Percentiles rank a stretch among this genome's conserved stretches.
Conservation (phyloP, 2,888 invertebrate genomes). For the Gastrophysa polygoni region DNA sequence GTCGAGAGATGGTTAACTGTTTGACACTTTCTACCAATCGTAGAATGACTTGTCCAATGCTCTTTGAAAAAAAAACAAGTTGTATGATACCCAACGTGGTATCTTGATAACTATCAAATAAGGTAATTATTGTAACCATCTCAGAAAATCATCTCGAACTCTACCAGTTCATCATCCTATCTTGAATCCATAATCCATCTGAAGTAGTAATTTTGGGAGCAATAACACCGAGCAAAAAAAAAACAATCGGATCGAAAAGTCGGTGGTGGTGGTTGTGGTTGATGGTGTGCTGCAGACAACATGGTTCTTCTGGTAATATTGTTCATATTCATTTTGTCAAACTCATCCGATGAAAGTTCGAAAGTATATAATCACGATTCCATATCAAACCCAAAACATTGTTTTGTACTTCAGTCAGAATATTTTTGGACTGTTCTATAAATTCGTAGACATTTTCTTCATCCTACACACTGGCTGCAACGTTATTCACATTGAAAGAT, state of each 20-base stretch:
- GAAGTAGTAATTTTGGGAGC: slow-evolving; percentile 20
- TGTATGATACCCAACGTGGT: slow-evolving; percentile 6
- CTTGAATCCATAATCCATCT: not conserved
- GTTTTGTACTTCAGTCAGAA: slow-evolving; percentile 5
- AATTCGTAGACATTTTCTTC: slow-evolving; percentile 6
- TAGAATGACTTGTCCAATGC: too few species aligned
- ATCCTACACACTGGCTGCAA: slow-evolving; percentile 4
- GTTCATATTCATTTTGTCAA: slow-evolving; percentile 8
- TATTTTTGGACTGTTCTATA: slow-evolving; percentile 4
- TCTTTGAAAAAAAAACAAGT: too few species aligned
- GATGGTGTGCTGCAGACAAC: slow-evolving; percentile 18
- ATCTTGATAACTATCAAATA: slow-evolving; percentile 18
- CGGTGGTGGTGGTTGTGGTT: too few species aligned
- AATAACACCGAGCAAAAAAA: slow-evolving; percentile 18
- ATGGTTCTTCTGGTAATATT: slow-evolving; percentile 21
- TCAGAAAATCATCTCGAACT: not conserved
- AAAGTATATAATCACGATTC: not conserved
- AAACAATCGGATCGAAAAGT: slow-evolving; percentile 21
- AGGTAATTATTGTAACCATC: slow-evolving; percentile 20
- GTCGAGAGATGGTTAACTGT: too few species aligned
- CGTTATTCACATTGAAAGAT: slow-evolving; percentile 10
- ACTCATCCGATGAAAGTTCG: too few species aligned
- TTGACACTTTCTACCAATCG: too few species aligned
- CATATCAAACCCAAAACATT: too few species aligned
- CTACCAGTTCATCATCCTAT: slow-evolving; percentile 13